These are phyloP conservation scores for Sinocyclocheilus grahami DNA, from an alignment of 2,113 vertebrate genomes.

Conservation along the genomic window DNA sequence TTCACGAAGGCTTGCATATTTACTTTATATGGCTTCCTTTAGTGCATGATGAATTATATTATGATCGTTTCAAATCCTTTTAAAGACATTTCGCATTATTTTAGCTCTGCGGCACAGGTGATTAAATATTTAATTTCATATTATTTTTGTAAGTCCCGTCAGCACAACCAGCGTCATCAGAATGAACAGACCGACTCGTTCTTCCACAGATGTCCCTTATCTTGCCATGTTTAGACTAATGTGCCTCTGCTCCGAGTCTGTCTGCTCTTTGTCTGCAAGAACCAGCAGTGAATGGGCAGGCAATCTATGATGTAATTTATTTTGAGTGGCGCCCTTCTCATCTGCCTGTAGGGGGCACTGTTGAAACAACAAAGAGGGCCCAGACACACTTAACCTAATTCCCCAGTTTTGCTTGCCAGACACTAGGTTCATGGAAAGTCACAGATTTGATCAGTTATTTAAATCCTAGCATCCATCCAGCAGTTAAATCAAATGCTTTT, in stretches of 20 bases:
- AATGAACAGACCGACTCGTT: conserved; percentile 35
- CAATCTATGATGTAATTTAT: conserved; percentile 74
- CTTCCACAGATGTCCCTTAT: conserved; percentile 43
- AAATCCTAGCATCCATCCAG: conserved; percentile 34
- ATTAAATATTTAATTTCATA: conserved; percentile 32
- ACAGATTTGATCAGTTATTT: conserved; percentile 60
- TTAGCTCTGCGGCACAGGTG: neutral
- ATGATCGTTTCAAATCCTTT: neutral
- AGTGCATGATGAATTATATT: too few species aligned
- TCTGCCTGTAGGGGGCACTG: conserved; percentile 83
- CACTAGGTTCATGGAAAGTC: conserved; percentile 73
- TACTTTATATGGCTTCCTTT: neutral
- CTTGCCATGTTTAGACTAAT: conserved; percentile 34
- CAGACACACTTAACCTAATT: conserved; percentile 73
- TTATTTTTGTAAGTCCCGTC: conserved; percentile 33
- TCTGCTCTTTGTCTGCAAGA: conserved; percentile 73
- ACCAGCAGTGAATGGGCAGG: conserved; percentile 61
- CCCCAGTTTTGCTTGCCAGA: conserved; percentile 65
- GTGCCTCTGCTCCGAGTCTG: neutral
- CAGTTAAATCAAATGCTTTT: conserved; percentile 44
- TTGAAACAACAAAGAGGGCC: conserved; percentile 66
- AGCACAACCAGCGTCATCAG: conserved; percentile 48
- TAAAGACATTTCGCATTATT: neutral
- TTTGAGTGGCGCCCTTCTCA: conserved; percentile 15
- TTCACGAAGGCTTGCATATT: neutral